These are phyloP conservation scores for Punctoribates punctum DNA, from an alignment of 2,888 invertebrate genomes.

Conservation along the genomic window DNA sequence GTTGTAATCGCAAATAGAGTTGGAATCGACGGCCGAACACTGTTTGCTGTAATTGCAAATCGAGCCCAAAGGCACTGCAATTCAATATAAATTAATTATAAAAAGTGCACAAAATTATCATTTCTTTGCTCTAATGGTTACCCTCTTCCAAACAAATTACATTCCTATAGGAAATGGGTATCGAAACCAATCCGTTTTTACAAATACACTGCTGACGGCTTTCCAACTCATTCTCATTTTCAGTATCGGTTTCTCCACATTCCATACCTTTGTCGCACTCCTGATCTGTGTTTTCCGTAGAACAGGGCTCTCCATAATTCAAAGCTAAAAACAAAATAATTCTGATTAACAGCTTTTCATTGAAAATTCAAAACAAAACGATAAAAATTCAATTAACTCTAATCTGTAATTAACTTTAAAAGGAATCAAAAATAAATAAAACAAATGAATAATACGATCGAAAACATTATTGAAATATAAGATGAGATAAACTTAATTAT, in stretches of 20 bases:
- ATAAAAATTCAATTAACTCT: background rate
- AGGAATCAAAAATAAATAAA: too few relatives aligned
- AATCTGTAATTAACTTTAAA: background rate
- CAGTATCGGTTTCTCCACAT: slow-evolving; percentile 2
- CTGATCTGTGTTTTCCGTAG: background rate
- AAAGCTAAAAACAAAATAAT: background rate
- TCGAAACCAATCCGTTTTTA: slow-evolving; percentile 3
- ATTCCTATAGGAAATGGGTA: background rate
- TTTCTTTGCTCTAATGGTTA: background rate
- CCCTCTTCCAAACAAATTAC: slow-evolving; percentile 8
- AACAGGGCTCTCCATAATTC: slow-evolving; percentile 11
- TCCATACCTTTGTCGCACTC: slow-evolving; percentile 16
- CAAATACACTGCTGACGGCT: background rate
- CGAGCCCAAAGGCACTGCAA: background rate
- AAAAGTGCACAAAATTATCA: background rate
- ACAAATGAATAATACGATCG: too few relatives aligned
- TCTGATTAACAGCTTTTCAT: background rate
- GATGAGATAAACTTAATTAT: too few relatives aligned
- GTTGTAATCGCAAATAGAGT: background rate
- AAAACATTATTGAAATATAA: too few relatives aligned
- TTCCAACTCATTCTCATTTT: background rate
- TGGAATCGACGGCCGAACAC: slow-evolving; percentile 13
- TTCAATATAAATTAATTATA: background rate
- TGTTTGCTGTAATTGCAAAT: slow-evolving; percentile 28
- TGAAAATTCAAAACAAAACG: background rate